Conservation (phyloP, 2,113 vertebrate genomes). For the Leuciscus idus region DNA sequence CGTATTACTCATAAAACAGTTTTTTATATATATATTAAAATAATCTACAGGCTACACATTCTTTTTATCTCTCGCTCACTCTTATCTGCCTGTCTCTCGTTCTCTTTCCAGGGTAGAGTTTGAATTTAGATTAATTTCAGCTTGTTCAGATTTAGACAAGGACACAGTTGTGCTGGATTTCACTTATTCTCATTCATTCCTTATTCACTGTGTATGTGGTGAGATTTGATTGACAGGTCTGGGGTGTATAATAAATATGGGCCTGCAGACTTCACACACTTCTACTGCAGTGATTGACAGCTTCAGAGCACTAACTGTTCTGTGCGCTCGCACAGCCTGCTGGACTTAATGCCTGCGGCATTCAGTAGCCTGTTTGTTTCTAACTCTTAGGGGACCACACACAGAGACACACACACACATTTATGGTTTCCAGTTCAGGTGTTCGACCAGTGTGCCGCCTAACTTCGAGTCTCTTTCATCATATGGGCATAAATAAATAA, state of each 20-base stretch:
- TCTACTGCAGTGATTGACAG: slow-evolving; percentile 56
- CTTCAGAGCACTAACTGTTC: slow-evolving; percentile 52
- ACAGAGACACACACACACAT: slow-evolving; percentile 37
- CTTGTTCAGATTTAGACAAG: slow-evolving; percentile 8
- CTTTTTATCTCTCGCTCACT: neutral
- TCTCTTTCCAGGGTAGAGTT: neutral
- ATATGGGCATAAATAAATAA: slow-evolving; percentile 39
- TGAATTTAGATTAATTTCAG: slow-evolving; percentile 14
- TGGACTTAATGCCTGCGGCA: slow-evolving; percentile 54
- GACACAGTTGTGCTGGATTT: slow-evolving; percentile 32
- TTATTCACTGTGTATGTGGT: slow-evolving; percentile 49
- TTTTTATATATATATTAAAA: neutral
- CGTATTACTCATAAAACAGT: neutral
- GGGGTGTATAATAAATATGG: slow-evolving; percentile 59
- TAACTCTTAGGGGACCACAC: slow-evolving; percentile 40
- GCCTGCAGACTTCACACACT: slow-evolving; percentile 56
- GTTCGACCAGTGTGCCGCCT: slow-evolving; percentile 15
- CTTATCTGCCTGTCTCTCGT: neutral
- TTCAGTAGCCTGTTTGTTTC: slow-evolving; percentile 54
- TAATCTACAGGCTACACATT: neutral
- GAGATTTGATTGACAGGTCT: slow-evolving; percentile 57
- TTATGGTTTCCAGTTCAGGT: slow-evolving; percentile 7
- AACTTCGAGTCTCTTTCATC: slow-evolving; percentile 28
- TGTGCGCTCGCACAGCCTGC: slow-evolving; percentile 34
- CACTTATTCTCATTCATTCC: slow-evolving; percentile 39